A percentile compares a stretch with the other conserved stretches of the same genome.
phyloP scores from a whole-genome alignment of 2,888 invertebrate species.

The Cacoxenus indagator region DNA sequence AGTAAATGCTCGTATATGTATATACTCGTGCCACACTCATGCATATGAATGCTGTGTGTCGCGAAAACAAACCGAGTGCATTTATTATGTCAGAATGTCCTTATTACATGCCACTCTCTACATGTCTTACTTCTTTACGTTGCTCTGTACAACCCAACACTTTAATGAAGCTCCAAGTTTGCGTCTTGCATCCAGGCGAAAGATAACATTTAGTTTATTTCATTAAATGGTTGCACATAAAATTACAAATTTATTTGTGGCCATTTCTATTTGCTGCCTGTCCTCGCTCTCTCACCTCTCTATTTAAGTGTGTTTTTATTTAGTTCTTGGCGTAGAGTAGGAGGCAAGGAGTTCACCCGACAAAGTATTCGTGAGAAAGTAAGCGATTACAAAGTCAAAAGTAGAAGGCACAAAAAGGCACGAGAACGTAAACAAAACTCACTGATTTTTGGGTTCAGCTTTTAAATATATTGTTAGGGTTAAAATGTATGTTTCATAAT shows the following conservation, averaged over 20 bases:
- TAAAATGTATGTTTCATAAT: too few species aligned
- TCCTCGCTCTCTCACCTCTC: too few species aligned
- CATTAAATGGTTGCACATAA: conserved; percentile 45
- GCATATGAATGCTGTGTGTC: conserved; percentile 15
- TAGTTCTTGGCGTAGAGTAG: too few species aligned
- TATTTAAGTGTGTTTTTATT: too few species aligned
- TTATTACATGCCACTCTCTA: neutral
- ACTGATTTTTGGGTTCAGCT: too few species aligned
- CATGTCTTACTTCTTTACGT: neutral
- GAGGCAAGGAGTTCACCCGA: too few species aligned
- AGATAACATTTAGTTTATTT: conserved; percentile 20
- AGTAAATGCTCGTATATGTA: neutral
- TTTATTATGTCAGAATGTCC: conserved; percentile 17
- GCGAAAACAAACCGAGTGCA: conserved; percentile 5
- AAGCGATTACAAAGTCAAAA: too few species aligned
- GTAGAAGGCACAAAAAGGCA: too few species aligned
- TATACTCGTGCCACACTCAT: neutral
- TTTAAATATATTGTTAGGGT: too few species aligned
- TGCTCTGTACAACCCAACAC: neutral
- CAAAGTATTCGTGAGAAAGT: too few species aligned
- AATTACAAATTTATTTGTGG: conserved; percentile 64
- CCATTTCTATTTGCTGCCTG: too few species aligned
- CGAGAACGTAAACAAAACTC: too few species aligned
- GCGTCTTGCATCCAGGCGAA: neutral
- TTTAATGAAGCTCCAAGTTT: neutral